These are phyloP conservation scores for Agrotis segetum DNA, from an alignment of 2,888 invertebrate genomes.

Conservation along the genomic window DNA sequence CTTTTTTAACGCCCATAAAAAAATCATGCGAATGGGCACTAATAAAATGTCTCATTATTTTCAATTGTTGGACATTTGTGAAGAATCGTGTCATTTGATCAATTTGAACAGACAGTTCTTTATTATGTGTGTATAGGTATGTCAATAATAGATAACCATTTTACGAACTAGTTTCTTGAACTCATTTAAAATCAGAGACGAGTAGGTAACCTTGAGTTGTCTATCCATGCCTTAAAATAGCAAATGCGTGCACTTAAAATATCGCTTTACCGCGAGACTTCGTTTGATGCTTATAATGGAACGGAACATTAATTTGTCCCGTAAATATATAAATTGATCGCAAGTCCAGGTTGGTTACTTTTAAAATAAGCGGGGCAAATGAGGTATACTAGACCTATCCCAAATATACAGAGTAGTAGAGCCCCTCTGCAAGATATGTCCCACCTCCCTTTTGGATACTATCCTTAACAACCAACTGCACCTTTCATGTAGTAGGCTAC, in stretches of 20 bases:
- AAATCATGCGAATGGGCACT: too few species aligned
- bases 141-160: not conserved
- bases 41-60: not conserved
- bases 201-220: conserved; percentile 20
- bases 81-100: not conserved
- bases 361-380: too few species aligned
- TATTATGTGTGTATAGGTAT: not conserved
- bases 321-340: too few species aligned
- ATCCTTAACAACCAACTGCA: too few species aligned
- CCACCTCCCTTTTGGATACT: too few species aligned
- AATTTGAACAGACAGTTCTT: not conserved
- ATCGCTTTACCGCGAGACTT: not conserved
- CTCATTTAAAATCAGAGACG: not conserved
- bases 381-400: too few species aligned
- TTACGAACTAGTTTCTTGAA: conserved; percentile 30
- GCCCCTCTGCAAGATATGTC: too few species aligned
- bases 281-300: not conserved
- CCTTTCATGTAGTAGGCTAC: too few species aligned
- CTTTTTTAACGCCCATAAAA: too few species aligned
- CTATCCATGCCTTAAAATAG: conserved; percentile 10
- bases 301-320: not conserved
- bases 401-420: too few species aligned
- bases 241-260: conserved; percentile 3
- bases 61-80: not conserved
- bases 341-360: too few species aligned